phyloP scores from a whole-genome alignment of 2,797 vertebrate species.

The Eulemur rubriventer region DNA sequence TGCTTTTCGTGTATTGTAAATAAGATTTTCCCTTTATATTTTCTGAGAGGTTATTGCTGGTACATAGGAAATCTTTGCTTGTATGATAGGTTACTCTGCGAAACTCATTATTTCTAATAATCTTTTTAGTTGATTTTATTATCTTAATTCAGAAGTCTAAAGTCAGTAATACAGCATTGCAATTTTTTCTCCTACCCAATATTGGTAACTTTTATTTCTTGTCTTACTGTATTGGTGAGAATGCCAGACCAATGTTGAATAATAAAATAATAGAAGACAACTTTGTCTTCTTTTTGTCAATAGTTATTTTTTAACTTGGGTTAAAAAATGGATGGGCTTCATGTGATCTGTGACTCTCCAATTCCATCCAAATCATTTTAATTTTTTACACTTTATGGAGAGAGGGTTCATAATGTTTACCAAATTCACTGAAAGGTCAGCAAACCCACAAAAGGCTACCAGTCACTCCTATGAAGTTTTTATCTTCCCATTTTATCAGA shows the following conservation, averaged over 20 bases:
- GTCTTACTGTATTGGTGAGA: background rate
- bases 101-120: background rate
- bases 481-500: background rate
- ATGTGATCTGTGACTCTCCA: too few species aligned
- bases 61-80: background rate
- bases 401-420: background rate
- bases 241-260: background rate
- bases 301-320: background rate
- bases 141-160: background rate
- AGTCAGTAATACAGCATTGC: background rate
- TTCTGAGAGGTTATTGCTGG: background rate
- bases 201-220: background rate
- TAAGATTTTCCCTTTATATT: background rate
- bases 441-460: background rate
- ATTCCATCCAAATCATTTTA: background rate
- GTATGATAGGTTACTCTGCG: background rate
- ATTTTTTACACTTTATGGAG: background rate
- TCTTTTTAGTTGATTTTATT: background rate
- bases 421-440: background rate
- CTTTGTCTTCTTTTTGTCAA: background rate
- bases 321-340: background rate
- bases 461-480: background rate
- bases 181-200: background rate
- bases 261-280: background rate
- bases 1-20: background rate